Percentiles rank a stretch among this genome's conserved stretches.
Conservation (phyloP, 1,140 invertebrate genomes). For the Drosophila orosa region DNA sequence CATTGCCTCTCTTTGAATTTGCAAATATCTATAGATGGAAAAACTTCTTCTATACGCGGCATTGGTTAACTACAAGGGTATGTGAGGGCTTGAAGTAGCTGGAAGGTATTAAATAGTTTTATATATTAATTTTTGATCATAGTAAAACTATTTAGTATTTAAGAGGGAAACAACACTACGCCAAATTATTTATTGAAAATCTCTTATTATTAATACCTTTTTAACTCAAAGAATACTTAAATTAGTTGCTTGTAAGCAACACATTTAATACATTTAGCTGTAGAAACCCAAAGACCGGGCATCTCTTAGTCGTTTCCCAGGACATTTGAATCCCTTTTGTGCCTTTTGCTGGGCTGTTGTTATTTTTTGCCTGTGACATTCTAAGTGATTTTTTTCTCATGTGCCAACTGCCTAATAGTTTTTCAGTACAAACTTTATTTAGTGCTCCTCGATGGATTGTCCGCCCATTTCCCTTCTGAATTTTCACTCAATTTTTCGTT, state of each 20-base stretch:
- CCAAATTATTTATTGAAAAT: neutral
- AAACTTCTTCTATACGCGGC: slow-evolving; percentile 27
- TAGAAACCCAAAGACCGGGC: neutral
- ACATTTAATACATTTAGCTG: neutral
- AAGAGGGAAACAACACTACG: no score
- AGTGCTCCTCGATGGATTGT: slow-evolving; percentile 43
- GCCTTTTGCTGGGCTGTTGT: slow-evolving; percentile 17
- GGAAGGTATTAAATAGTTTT: neutral
- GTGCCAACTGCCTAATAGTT: slow-evolving; percentile 61
- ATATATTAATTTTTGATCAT: neutral
- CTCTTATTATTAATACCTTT: neutral
- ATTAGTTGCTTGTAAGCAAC: no score
- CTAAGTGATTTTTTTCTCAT: slow-evolving; percentile 62
- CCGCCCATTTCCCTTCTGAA: slow-evolving; percentile 24
- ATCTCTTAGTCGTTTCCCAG: neutral
- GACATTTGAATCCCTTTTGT: neutral
- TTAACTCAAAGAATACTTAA: neutral
- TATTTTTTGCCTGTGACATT: slow-evolving; percentile 52
- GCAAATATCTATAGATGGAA: slow-evolving; percentile 51
- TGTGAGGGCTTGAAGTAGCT: neutral
- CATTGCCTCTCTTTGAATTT: slow-evolving; percentile 56
- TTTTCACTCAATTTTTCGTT: slow-evolving; percentile 65
- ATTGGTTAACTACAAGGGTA: neutral
- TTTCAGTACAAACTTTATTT: slow-evolving; percentile 72
- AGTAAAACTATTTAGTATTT: neutral